Evolutionary conservation across 2,113 vertebrate species (phyloP), one percentile per base, ranked within the genome.

Genomic region (Narcine bancroftii): DNA sequence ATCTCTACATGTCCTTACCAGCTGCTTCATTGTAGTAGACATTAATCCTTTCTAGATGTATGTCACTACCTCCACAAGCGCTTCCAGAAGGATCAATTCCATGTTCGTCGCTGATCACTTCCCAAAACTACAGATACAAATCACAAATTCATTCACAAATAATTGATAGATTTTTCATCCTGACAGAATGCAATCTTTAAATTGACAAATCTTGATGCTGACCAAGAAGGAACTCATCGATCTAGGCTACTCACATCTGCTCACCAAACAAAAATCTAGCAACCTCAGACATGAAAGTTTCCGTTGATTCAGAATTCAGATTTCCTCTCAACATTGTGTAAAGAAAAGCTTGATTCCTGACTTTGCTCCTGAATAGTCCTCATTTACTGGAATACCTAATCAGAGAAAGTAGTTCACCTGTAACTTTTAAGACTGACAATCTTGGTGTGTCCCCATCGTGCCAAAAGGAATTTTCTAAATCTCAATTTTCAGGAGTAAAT

Each of bases 21-120:
- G 96, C 94, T 45, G 97, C 97, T 95, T 97, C 97, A 73, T 98
- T 98, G 94, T 97, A 98, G 94, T 98, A 98, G 47, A 98, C 97
- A 0, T 97, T 98, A 95, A 98, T 98, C 93, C 97, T 96, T 92
- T 98, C 97, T 93, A 98, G 94, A 94, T 97, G 97, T 93, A 97
- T 93, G 21, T 96, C 96, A 0, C 96, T 96, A 93, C 96, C 96
- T 71, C 96, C 97, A 0, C 97, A 96, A 94, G 97, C 97, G 94
- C 96, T 97, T 92, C 97, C 97, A 0, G 97, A 97, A 73, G 97
- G 97, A 36, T 98, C 97, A 0, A 98, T 98, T 21, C 97, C 97
- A 0, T 99, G 98, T 76, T 98, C 98, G 3, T 98, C 98, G 29
- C 98, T 98, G 95, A 99, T 99, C 95, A 98, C 98, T 94, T 99